phyloP scores from a whole-genome alignment of 2,888 invertebrate genomes.

The Napeogenes inachia region DNA sequence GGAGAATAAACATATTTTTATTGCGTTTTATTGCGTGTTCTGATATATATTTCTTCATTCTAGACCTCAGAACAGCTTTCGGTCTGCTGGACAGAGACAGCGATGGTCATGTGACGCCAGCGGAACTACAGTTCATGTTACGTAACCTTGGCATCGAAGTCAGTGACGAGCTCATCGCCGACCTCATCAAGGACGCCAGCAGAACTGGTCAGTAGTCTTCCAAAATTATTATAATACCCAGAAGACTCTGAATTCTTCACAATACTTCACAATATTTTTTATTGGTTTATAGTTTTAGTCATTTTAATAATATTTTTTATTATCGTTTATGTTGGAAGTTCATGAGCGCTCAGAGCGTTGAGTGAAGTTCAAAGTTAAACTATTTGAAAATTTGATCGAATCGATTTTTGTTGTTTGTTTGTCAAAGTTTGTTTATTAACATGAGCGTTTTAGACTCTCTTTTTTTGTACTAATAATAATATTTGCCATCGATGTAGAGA shows the following conservation, averaged over 20 bases:
- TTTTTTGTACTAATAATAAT: not conserved
- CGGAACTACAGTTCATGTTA: slow-evolving; percentile 87
- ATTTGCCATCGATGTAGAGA: not conserved
- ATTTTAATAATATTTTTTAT: too few relatives aligned
- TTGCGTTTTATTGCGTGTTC: too few relatives aligned
- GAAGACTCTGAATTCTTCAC: too few relatives aligned
- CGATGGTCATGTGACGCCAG: slow-evolving; percentile 85
- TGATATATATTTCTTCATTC: slow-evolving; percentile 38
- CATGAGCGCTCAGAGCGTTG: too few relatives aligned
- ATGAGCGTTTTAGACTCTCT: too few relatives aligned
- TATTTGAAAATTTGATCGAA: too few relatives aligned
- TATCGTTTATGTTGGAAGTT: too few relatives aligned
- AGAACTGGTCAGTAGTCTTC: slow-evolving; percentile 77
- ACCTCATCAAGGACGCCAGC: slow-evolving; percentile 85
- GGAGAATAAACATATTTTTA: too few relatives aligned
- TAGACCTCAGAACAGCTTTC: slow-evolving; percentile 88
- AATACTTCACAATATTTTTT: too few relatives aligned
- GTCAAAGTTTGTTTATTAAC: too few relatives aligned
- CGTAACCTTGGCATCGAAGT: slow-evolving; percentile 86
- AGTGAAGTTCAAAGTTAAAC: too few relatives aligned
- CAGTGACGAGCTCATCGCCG: slow-evolving; percentile 83
- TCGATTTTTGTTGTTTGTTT: too few relatives aligned
- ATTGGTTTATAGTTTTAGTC: not conserved
- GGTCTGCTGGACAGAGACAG: slow-evolving; percentile 86
- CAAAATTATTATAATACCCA: not conserved